Base-by-base conservation (phyloP, 2,888 invertebrate genomes). In the Hypercompe scribonia region DNA sequence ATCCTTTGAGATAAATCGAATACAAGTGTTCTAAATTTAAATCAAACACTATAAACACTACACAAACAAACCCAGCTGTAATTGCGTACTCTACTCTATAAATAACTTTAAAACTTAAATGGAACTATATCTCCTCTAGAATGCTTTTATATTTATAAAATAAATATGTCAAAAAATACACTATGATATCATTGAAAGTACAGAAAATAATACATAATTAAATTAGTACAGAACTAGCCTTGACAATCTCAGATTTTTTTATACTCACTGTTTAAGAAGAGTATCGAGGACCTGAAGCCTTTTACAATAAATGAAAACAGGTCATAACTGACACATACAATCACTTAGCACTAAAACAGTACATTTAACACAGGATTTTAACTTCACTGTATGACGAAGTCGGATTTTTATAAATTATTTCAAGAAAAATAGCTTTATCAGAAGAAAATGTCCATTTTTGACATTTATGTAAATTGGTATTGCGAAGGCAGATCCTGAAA, bases 151-250 rank as follows among this genome's bases (percentile, higher is more conserved):
- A 80, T 87, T 88, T 74, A 73, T 84, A 74, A 77, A 78, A 73
- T 31, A 73, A 82, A 79, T 78, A 88, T 88, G 89, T 88, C 90
- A 89, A 90, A 90, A 89, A 89, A 89, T 90, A 79, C 77, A 86
- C 81, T 80, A 83, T 94, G 94, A 94, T 95, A 93, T 94, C 92
- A 94, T 89, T 90, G 82, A 85, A 92, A 91, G 90, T 90, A 91
- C 87, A 85, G 87, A 87, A 81, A 88, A 89, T 88, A 85, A 84
- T 89, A n/a, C n/a, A n/a, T n/a, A 88, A 90, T 88, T 90, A 88
- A 88, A 84, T 82, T 84, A 85, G 79, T 72, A 81, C 39, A 61
- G 46, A 82, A 50, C 71, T 80, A 86, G 81, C 87, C 88, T 88
- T 83, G 85, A 83, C 78, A 80, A 79, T 78, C 80, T 82, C 79